phyloP scores from a whole-genome alignment of 2,888 invertebrate species.

The Tipula unca region DNA sequence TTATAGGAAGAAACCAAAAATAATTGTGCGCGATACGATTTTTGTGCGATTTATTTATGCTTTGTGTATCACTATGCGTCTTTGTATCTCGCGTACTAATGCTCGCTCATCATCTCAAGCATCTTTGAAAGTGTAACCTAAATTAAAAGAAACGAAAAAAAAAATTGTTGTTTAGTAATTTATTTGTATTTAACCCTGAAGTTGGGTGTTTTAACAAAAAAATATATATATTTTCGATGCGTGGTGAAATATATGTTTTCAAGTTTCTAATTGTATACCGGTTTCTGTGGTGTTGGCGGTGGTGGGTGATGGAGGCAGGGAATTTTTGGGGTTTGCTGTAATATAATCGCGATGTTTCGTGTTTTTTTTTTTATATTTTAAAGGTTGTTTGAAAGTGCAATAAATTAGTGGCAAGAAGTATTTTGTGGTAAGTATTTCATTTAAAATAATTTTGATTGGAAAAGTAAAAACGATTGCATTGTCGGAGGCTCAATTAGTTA shows the following conservation, averaged over 20 bases:
- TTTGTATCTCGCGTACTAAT: neutral
- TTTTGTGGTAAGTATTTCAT: no score
- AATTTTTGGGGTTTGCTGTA: neutral
- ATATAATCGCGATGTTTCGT: neutral
- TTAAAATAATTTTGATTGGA: no score
- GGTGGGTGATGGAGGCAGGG: neutral
- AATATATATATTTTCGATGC: neutral
- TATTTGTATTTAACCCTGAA: neutral
- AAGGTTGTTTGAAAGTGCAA: neutral
- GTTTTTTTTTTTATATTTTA: neutral
- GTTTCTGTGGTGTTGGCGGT: neutral
- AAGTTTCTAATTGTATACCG: neutral
- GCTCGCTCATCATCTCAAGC: neutral
- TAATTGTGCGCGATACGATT: neutral
- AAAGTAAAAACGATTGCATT: no score
- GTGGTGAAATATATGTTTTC: neutral
- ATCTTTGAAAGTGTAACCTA: constrained; percentile 9
- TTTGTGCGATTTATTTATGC: neutral
- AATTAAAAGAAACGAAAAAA: neutral
- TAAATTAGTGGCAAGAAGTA: no score
- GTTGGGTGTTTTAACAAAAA: neutral
- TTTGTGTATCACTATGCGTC: neutral
- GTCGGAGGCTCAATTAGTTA: no score
- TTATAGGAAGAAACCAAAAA: neutral
- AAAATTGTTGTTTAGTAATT: neutral